Percentiles rank a stretch among this genome's conserved stretches.
Conservation (phyloP, 2,888 invertebrate species). For the Drosophila colorata region DNA sequence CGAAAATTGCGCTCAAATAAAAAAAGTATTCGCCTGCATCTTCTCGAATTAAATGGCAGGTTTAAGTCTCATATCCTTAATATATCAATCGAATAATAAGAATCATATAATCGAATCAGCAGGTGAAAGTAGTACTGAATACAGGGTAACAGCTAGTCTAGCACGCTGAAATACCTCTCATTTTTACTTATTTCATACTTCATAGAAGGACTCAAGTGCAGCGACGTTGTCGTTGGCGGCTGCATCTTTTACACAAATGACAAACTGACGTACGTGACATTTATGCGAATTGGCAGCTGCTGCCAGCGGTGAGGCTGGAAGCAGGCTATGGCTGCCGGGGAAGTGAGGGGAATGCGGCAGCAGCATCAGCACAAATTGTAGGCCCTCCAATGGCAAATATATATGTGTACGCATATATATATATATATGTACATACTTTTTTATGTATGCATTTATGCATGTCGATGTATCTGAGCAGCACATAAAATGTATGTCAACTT, state of each 20-base stretch:
- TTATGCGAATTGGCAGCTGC: constrained; percentile 83
- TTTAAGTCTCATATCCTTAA: no score
- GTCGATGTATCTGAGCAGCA: constrained; percentile 25
- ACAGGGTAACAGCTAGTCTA: constrained; percentile 1
- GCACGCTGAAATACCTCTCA: not conserved
- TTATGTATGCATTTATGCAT: constrained; percentile 17
- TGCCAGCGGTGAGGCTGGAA: constrained; percentile 35
- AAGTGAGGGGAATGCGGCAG: no score
- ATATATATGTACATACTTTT: constrained; percentile 7
- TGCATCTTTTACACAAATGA: constrained; percentile 76
- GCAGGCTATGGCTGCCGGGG: no score
- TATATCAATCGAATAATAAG: no score
- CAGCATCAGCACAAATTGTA: constrained; percentile 33
- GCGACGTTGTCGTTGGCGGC: constrained; percentile 46
- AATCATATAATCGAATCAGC: no score
- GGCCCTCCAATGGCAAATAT: constrained; percentile 45
- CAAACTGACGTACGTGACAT: constrained; percentile 84
- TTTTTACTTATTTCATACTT: constrained; percentile 17
- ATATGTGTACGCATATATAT: not conserved
- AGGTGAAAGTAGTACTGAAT: no score
- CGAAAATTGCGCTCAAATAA: no score
- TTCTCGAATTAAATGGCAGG: no score
- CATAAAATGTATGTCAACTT: constrained; percentile 72
- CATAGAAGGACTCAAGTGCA: constrained; percentile 61
- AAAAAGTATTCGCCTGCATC: no score